phyloP scores from a whole-genome alignment of 2,113 vertebrate species.

The Stictonetta naevosa region DNA sequence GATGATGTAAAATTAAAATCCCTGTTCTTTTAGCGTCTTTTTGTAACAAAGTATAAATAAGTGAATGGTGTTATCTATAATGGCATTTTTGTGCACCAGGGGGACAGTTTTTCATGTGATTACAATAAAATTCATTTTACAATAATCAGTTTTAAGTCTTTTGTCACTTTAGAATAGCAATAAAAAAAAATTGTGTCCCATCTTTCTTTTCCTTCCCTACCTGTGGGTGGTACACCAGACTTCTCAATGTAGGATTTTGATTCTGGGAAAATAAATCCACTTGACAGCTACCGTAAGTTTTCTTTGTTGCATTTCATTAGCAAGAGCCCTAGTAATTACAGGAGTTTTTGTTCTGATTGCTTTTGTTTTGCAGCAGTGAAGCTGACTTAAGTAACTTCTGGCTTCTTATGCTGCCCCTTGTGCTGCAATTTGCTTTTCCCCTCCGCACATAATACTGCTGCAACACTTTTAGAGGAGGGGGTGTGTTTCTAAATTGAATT shows the following conservation, averaged over 20 bases:
- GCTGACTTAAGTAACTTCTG: not conserved
- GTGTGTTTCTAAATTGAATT: not conserved
- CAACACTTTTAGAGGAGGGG: not conserved
- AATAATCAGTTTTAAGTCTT: not conserved
- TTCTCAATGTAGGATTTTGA: not conserved
- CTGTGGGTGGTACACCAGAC: not conserved
- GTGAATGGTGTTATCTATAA: not conserved
- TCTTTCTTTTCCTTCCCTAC: not conserved
- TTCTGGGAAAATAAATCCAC: not conserved
- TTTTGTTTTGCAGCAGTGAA: not conserved
- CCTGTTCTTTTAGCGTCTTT: not conserved
- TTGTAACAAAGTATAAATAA: not conserved
- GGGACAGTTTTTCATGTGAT: not conserved
- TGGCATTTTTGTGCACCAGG: not conserved
- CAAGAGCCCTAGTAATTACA: not conserved
- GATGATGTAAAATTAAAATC: not conserved
- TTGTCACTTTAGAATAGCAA: not conserved
- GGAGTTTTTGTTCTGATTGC: not conserved
- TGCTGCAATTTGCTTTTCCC: not conserved
- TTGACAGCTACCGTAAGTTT: not conserved
- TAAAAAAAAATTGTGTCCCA: not conserved
- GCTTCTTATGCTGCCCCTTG: not conserved
- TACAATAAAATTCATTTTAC: not conserved
- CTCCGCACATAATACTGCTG: not conserved
- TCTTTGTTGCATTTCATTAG: not conserved